Base-by-base conservation (phyloP, 1,140 invertebrate species). In the Zophobas atratus region DNA sequence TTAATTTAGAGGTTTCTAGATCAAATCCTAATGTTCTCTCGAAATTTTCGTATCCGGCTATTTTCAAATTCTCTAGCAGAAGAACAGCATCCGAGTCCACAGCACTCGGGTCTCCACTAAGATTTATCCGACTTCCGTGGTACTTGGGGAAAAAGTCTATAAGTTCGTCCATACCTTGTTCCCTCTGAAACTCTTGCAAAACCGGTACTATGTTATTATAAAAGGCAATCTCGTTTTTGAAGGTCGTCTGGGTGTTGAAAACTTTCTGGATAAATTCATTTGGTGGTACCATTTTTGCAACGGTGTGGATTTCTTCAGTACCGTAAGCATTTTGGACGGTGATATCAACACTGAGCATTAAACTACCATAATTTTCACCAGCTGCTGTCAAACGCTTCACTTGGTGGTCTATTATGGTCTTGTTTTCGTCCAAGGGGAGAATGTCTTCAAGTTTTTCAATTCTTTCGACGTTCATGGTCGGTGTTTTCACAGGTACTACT, bases 331-430 rank as follows among this genome's bases (percentile, higher is more conserved):
- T 78, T 8, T 72, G 82, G 1, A 87, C 76, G 2, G 79, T 46
- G 0, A 85, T 84, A 5, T 83, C 55, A 0, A 91, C 85, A 1
- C 84, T 84, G 0, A 89, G 78, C 77, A 91, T 89, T 0, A 87
- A 81, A 82, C 90, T 90, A 1, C 89, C 90, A 77, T 90, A 91
- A 85, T 91, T 91, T 79, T 91, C 90, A 0, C 90, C 90, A 0
- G 87, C 86, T 43, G 88, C 88, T 2, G 89, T 90, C 8, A 91
- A 73, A 73, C 82, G 84, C 5, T 76, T 79, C 1, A 60, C 67
- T 57, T 70, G 32, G 43, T 67, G 70, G 38, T 53, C 35, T 2
- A 6, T n/a, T 1, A 75, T 43, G 32, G 6, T 48, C 41, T 63
- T 39, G n/a, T 43, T 63, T 2, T 6, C 2, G 35, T 34, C 55